Conservation (phyloP, 1,140 invertebrate species). For the Polyergus mexicanus region DNA sequence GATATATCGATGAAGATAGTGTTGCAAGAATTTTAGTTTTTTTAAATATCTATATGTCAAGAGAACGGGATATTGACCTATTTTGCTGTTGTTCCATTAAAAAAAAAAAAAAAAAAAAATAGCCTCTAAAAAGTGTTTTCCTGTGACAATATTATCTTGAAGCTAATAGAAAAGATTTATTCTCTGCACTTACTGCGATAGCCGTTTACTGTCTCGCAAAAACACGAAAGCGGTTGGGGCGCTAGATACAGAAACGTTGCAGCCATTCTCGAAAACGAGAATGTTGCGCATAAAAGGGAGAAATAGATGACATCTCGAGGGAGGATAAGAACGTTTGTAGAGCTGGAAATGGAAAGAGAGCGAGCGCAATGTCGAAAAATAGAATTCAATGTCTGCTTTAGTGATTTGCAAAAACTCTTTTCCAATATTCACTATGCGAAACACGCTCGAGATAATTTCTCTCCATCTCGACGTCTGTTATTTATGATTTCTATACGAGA, state of each 20-base stretch:
- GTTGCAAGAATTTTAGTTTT: background rate
- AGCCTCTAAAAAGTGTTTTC: background rate
- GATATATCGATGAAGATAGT: background rate
- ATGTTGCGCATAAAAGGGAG: constrained; percentile 58
- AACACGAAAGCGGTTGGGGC: constrained; percentile 38
- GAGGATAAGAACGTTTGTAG: constrained; percentile 58
- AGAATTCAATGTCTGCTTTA: constrained; percentile 61
- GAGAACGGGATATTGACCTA: background rate
- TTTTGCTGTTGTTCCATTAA: background rate
- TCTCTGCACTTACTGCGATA: constrained; percentile 51
- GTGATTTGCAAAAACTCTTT: constrained; percentile 63
- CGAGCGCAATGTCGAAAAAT: constrained; percentile 41
- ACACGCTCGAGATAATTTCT: background rate
- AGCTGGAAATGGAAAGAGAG: constrained; percentile 50
- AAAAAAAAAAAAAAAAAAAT: constrained; percentile 46
- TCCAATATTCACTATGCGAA: constrained; percentile 46
- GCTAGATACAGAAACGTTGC: constrained; percentile 51
- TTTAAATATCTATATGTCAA: background rate
- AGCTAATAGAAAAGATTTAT: constrained; percentile 58
- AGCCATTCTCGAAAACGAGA: constrained; percentile 61
- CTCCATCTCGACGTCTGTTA: background rate
- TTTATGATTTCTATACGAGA: constrained; percentile 24
- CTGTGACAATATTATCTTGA: background rate
- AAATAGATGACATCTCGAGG: constrained; percentile 60
- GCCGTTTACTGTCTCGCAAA: constrained; percentile 53